phyloP scores from a whole-genome alignment of 2,113 vertebrate species.

The Mionectes macconnelli region DNA sequence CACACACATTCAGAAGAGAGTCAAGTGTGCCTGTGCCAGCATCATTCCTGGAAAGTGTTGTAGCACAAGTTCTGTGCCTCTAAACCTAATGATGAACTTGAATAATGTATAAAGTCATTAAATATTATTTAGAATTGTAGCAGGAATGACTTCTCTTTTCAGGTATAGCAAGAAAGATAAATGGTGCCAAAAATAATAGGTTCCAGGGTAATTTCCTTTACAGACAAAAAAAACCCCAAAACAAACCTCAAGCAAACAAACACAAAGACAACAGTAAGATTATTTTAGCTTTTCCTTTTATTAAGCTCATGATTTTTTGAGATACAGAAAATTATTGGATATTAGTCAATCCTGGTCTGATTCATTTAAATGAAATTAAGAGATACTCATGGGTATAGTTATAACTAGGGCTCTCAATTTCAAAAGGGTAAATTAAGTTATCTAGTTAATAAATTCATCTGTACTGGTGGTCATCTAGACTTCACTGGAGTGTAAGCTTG shows the following conservation, averaged over 20 bases:
- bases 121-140: background rate
- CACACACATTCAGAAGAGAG: background rate
- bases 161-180: background rate
- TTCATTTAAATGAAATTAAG: background rate
- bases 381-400: background rate
- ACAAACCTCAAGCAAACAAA: background rate
- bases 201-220: background rate
- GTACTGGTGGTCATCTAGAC: background rate
- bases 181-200: background rate
- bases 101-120: slow-evolving; percentile 7
- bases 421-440: background rate
- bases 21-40: background rate
- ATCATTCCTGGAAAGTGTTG: background rate
- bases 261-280: background rate
- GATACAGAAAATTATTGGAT: background rate
- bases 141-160: background rate
- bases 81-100: background rate
- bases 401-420: background rate
- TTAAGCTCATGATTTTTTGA: background rate
- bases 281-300: background rate
- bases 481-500: background rate
- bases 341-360: background rate
- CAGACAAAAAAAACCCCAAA: background rate
- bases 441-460: background rate
- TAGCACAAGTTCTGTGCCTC: background rate